phyloP scores from a whole-genome alignment of 2,113 vertebrate species.

The Salvelinus namaycush region DNA sequence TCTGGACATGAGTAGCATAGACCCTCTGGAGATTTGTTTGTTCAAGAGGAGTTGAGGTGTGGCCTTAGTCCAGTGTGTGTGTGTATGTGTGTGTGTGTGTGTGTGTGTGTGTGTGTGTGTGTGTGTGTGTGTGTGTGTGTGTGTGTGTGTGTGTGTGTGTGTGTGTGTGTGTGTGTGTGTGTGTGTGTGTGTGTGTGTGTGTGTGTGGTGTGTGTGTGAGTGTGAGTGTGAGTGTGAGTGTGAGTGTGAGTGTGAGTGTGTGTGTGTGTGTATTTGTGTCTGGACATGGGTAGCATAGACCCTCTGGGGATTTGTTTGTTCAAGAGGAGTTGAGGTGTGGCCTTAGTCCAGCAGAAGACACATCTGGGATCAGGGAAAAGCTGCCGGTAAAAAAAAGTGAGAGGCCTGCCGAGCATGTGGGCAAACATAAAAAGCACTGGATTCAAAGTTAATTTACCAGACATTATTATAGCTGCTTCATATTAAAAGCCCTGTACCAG shows the following conservation, averaged over 20 bases:
- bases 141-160: no score
- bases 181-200: no score
- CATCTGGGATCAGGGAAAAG: conserved; percentile 61
- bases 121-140: no score
- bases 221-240: no score
- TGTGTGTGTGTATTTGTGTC: background rate
- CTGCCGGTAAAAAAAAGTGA: conserved; percentile 77
- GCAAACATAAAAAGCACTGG: conserved; percentile 80
- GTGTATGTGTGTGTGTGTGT: no score
- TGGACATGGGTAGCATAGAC: background rate
- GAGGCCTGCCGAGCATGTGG: conserved; percentile 81
- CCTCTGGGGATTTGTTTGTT: conserved; percentile 3
- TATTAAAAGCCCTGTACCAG: conserved; percentile 79
- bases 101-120: no score
- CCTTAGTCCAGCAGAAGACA: conserved; percentile 78
- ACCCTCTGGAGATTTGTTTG: no score
- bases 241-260: no score
- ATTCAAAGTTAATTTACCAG: conserved; percentile 82
- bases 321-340: conserved; percentile 71
- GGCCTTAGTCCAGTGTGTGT: no score
- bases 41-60: no score
- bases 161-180: no score
- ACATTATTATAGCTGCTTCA: conserved; percentile 71
- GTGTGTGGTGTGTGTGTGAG: background rate
- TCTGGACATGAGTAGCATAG: no score